Percentiles rank a stretch among this genome's conserved stretches.
phyloP scores from a whole-genome alignment of 2,888 invertebrate species.

The Drosophila recens region DNA sequence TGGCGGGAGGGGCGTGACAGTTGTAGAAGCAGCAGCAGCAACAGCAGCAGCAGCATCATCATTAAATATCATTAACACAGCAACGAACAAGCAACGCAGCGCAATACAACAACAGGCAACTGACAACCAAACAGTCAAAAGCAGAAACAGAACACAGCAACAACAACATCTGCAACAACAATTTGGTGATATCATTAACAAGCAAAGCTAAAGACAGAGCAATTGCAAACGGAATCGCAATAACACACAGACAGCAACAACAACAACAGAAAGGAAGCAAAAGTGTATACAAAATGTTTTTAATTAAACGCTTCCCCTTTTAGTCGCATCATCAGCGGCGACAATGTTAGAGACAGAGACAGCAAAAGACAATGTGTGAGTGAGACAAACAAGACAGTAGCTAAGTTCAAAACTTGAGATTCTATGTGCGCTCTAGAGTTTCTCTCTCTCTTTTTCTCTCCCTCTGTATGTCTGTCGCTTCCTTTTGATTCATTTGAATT shows the following conservation, averaged over 20 bases:
- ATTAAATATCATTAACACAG: constrained; percentile 82
- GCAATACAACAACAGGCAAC: constrained; percentile 44
- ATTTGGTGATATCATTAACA: constrained; percentile 78
- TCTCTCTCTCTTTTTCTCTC: not conserved
- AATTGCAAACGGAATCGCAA: constrained; percentile 78
- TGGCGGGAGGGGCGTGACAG: constrained; percentile 15
- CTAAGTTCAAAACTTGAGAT: constrained; percentile 19
- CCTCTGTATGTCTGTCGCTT: constrained; percentile 10
- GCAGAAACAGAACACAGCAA: constrained; percentile 42
- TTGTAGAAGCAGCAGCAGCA: constrained; percentile 28
- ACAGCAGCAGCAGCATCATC: constrained; percentile 66
- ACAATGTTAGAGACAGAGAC: constrained; percentile 52
- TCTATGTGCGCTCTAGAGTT: constrained; percentile 27
- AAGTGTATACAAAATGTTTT: constrained; percentile 83
- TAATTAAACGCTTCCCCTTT: constrained; percentile 81
- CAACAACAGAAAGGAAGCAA: constrained; percentile 68
- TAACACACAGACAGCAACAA: constrained; percentile 60
- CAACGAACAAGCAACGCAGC: constrained; percentile 67
- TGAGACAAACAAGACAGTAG: constrained; percentile 2
- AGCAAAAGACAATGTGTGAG: constrained; percentile 10
- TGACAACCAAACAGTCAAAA: constrained; percentile 56
- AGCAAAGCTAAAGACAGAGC: constrained; percentile 59
- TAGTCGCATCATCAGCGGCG: constrained; percentile 36
- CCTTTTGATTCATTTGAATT: constrained; percentile 57
- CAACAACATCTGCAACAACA: constrained; percentile 39